Evolutionary conservation across 2,888 invertebrate genomes (phyloP).

Genomic region (Atrina japonica): DNA sequence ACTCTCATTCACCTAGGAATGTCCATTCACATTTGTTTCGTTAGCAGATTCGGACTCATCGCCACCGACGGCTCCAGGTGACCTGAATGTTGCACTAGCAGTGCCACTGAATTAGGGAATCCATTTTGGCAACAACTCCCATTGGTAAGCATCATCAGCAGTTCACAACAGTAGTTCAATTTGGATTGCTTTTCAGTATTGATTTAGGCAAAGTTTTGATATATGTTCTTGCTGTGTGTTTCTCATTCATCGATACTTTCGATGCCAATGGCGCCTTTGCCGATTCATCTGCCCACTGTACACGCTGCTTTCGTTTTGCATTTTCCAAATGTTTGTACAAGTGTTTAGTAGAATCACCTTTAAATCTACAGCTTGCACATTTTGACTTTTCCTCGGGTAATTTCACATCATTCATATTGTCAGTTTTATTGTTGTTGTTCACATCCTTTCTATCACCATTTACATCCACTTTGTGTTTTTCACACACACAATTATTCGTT

Average conservation of each 20-base stretch:
- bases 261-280: background rate
- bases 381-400: background rate
- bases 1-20: no score
- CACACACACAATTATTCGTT: background rate
- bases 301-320: background rate
- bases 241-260: background rate
- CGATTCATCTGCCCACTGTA: conserved; percentile 19
- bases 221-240: conserved; percentile 7
- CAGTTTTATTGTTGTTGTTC: background rate
- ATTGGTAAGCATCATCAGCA: no score
- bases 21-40: no score
- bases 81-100: no score
- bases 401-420: background rate
- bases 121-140: no score
- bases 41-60: no score
- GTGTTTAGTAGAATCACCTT: no score
- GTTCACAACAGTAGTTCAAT: background rate
- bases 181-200: conserved; percentile 13
- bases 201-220: conserved; percentile 13
- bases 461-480: background rate
- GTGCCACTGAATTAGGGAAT: no score
- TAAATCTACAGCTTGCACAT: no score
- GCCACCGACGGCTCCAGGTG: no score
- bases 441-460: conserved; percentile 6
- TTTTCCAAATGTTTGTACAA: no score